Conservation (phyloP, 2,797 vertebrate species). For the Alectoris magna region DNA sequence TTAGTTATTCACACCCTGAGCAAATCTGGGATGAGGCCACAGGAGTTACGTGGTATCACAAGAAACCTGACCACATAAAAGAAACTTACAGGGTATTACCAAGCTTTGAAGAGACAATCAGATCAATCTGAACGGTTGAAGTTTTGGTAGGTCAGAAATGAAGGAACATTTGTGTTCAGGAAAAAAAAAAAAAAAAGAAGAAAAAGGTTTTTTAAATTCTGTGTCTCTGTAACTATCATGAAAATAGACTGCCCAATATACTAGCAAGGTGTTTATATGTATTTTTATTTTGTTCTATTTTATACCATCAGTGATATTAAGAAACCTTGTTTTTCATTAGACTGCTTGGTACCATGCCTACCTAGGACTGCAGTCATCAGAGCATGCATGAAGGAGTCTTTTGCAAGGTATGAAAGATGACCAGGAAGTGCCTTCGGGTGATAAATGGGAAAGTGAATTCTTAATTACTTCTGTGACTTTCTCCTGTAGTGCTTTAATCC, state of each 20-base stretch:
- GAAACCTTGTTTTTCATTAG: not conserved
- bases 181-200: not conserved
- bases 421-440: not conserved
- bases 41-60: fast-evolving
- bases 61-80: constrained; percentile 3
- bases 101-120: not conserved
- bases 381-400: not conserved
- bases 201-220: not conserved
- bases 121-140: not conserved
- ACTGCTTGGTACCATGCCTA: not conserved
- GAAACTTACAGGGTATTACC: not conserved
- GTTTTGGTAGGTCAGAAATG: not conserved
- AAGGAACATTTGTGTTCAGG: not conserved
- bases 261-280: not conserved
- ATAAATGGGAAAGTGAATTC: not conserved
- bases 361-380: not conserved
- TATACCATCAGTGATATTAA: not conserved
- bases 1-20: not conserved
- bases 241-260: not conserved
- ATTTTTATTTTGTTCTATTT: not conserved
- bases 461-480: not conserved
- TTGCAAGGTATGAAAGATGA: not conserved
- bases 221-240: not conserved
- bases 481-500: not conserved
- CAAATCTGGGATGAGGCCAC: not conserved